Evolutionary conservation across 92 coral and sea anemone genomes (phyloP), one percentile per base, ranked within the genome.

Genomic region (Epizoanthus scotinus): DNA sequence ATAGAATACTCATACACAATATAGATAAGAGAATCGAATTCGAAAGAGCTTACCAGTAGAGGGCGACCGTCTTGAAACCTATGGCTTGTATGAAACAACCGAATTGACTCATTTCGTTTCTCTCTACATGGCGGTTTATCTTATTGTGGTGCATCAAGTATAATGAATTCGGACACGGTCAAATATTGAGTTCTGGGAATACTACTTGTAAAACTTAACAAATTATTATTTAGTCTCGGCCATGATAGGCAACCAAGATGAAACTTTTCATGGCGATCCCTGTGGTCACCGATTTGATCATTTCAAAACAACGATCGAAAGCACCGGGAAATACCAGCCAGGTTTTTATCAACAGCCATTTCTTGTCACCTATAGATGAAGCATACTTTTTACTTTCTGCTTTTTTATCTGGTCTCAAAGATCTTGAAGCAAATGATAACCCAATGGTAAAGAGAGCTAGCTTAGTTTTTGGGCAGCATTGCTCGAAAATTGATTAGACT

Each of bases 221-320:
- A 64, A 64, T 13, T 29, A 29, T 64, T 26, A 62, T 64, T 64
- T 27, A 38, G 81, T 38, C 27, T 75, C 57, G 38, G 67, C 81
- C 81, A 73, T 57, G 44, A 57, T 38, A 28, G 31, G 15, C 34
- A 0, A 54, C 65, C 79, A 59, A 13, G 38, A 36, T 58, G 81
- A 58, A 67, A 55, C 81, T 42, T 74, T 59, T 67, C 81, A 75
- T 49, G 81, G 68, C 68, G 44, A 53, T 29, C 44, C 68, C 68
- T 59, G 57, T 58, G 68, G 26, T 75, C 81, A 75, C 81, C 67
- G 81, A 75, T 75, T 75, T 75, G 54, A 67, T 75, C 81, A 75
- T 75, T 75, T 75, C 81, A 75, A 75, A 75, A 75, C 81, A 75
- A 75, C 38, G 40, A 9, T 21, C 21, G 36, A 59, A 12, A 59